phyloP scores from a whole-genome alignment of 2,113 vertebrate genomes.

The Microtus montanus region DNA sequence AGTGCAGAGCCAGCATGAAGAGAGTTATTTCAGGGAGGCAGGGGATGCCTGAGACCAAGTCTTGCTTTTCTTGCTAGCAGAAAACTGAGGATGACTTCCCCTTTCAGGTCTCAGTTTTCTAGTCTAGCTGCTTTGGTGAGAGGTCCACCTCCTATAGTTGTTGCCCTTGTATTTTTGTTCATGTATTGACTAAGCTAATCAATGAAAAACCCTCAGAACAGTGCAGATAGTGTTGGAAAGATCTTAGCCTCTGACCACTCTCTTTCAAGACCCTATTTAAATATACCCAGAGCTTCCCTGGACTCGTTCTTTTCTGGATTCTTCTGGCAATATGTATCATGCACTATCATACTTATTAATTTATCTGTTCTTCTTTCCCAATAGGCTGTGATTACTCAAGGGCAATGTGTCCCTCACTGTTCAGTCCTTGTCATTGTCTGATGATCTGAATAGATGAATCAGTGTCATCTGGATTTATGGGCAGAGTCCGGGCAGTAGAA shows the following conservation, averaged over 20 bases:
- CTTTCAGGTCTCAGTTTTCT: background rate
- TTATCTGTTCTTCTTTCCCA: constrained; percentile 33
- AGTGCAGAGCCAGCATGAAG: background rate
- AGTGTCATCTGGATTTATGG: background rate
- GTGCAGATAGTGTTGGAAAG: background rate
- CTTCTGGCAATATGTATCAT: background rate
- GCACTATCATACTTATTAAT: background rate
- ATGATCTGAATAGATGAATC: background rate
- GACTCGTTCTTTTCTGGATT: background rate
- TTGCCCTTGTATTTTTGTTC: background rate
- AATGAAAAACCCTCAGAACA: background rate
- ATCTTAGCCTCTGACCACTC: background rate
- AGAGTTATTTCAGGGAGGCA: background rate
- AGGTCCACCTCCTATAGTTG: background rate
- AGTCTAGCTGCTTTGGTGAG: background rate
- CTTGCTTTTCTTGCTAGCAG: background rate
- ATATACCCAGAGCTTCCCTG: background rate
- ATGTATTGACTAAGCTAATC: background rate
- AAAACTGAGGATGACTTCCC: background rate
- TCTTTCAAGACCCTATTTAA: constrained; percentile 30
- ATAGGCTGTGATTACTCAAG: background rate
- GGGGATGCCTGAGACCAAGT: background rate
- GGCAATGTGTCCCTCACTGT: background rate
- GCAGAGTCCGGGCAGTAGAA: background rate
- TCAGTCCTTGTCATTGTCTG: constrained; percentile 16